Conservation (phyloP, 2,888 invertebrate genomes). For the Callimorpha dominula region DNA sequence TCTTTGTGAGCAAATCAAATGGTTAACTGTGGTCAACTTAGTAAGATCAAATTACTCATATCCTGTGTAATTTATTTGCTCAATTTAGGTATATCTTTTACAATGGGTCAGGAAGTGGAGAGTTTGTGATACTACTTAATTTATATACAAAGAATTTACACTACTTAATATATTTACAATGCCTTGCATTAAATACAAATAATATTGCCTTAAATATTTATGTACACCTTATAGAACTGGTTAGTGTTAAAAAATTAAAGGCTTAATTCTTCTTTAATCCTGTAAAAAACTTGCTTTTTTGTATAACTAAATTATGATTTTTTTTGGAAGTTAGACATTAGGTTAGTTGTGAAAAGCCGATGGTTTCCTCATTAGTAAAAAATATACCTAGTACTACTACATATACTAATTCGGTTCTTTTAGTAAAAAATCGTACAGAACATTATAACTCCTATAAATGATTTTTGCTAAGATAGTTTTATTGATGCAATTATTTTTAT, state of each 20-base stretch:
- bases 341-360: neutral
- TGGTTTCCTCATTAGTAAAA: neutral
- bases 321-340: neutral
- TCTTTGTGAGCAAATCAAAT: slow-evolving; percentile 48
- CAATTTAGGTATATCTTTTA: slow-evolving; percentile 44
- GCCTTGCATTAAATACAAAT: neutral
- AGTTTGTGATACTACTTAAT: neutral
- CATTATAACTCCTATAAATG: neutral
- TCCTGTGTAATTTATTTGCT: slow-evolving; percentile 25
- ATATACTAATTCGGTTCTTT: neutral
- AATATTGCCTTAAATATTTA: neutral
- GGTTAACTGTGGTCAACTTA: slow-evolving; percentile 36
- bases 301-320: neutral
- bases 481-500: neutral
- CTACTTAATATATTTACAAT: neutral
- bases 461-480: neutral
- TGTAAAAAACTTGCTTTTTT: neutral
- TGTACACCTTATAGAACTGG: neutral
- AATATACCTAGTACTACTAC: neutral
- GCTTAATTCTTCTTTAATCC: neutral
- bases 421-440: neutral
- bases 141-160: no score
- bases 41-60: slow-evolving; percentile 52
- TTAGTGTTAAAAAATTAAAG: neutral
- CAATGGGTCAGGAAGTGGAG: slow-evolving; percentile 29